phyloP scores from a whole-genome alignment of 2,113 vertebrate genomes.

The Bubalus kerabau region DNA sequence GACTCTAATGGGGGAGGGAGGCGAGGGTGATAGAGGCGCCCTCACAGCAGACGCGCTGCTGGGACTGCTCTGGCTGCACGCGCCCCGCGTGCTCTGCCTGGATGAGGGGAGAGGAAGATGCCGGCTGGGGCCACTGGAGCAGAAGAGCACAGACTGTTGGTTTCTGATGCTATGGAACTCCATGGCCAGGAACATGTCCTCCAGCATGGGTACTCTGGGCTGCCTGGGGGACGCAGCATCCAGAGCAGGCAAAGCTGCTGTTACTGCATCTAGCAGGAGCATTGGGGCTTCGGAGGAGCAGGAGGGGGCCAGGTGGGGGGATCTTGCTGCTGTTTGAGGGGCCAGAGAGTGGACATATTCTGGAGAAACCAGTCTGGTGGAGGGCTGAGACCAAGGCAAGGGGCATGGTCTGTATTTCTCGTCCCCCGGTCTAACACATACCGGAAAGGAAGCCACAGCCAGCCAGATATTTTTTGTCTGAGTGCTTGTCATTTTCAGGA shows the following conservation, averaged over 20 bases:
- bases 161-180: conserved; percentile 31
- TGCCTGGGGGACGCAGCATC: not conserved
- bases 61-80: not conserved
- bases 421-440: fast-evolving
- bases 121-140: not conserved
- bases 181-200: not conserved
- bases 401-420: not conserved
- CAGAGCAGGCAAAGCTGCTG: conserved; percentile 43
- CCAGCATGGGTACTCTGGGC: not conserved
- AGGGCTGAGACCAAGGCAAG: not conserved
- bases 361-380: not conserved
- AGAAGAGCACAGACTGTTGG: not conserved
- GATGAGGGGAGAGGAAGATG: not conserved
- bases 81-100: not conserved
- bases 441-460: not conserved
- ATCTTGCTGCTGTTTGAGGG: not conserved
- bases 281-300: not conserved
- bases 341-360: not conserved
- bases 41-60: not conserved
- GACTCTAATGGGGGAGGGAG: not conserved
- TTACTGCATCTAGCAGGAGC: not conserved
- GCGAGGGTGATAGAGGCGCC: not conserved
- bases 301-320: not conserved
- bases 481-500: not conserved
- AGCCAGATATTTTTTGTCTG: not conserved